Evolutionary conservation across 2,888 invertebrate genomes (phyloP).

Genomic region (Himalopsyche kuldschensis): DNA sequence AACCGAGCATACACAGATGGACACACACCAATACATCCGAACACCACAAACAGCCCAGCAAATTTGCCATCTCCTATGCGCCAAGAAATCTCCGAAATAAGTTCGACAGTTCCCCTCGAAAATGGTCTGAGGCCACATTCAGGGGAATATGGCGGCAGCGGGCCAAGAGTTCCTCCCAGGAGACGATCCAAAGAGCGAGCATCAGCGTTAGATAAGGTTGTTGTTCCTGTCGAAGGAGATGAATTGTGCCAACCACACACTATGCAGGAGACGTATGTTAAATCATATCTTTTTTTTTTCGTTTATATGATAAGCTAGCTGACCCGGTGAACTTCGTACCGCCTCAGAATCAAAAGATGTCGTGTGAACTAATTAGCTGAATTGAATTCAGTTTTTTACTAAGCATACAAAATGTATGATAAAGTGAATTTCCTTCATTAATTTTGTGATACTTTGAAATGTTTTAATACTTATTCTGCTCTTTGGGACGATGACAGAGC

Average conservation of each 20-base stretch:
- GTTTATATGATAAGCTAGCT: neutral
- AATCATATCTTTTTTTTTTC: neutral
- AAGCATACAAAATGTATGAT: too few species aligned
- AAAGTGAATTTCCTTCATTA: too few species aligned
- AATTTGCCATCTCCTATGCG: neutral
- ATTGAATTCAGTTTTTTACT: too few species aligned
- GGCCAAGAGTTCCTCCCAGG: conserved; percentile 26
- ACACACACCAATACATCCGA: neutral
- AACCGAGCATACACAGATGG: neutral
- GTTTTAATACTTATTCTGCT: too few species aligned
- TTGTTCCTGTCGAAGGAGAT: neutral
- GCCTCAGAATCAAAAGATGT: too few species aligned
- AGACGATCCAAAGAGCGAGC: conserved; percentile 14
- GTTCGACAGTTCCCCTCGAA: neutral
- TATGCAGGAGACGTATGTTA: neutral
- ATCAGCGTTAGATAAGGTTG: neutral
- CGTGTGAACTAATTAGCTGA: too few species aligned
- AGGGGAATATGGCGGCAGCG: neutral
- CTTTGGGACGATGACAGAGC: too few species aligned
- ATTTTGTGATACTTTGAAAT: too few species aligned
- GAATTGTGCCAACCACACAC: neutral
- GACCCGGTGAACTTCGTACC: too few species aligned
- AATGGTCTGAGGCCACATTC: neutral
- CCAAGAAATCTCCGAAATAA: neutral
- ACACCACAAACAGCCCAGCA: neutral